Evolutionary conservation across 2,797 vertebrate species (phyloP).

Genomic region (Erpetoichthys calabaricus): DNA sequence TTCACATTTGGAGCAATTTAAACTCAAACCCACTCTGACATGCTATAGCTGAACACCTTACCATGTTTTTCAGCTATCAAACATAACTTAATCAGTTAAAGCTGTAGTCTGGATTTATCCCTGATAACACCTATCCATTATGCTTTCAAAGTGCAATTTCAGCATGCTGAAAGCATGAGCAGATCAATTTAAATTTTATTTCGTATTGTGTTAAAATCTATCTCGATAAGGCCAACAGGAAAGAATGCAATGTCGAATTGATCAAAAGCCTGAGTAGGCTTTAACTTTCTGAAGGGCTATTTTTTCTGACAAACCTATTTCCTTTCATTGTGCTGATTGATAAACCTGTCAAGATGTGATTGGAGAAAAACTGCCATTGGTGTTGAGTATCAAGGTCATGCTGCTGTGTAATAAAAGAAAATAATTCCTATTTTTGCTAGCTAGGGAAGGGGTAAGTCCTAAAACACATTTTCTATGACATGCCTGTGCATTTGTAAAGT

Average conservation of each 20-base stretch:
- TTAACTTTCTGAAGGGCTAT: background rate
- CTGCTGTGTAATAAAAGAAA: background rate
- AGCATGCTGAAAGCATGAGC: background rate
- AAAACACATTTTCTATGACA: background rate
- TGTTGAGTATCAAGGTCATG: background rate
- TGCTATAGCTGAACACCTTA: background rate
- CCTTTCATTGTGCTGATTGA: slow-evolving; percentile 1
- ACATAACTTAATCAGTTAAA: background rate
- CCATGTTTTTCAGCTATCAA: background rate
- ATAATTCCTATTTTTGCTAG: background rate
- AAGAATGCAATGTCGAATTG: background rate
- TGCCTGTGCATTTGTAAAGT: too few species aligned
- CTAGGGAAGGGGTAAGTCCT: background rate
- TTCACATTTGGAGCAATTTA: background rate
- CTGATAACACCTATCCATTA: background rate
- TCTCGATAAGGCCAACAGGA: background rate
- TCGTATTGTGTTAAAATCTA: background rate
- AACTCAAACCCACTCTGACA: background rate
- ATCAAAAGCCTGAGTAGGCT: background rate
- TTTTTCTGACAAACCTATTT: slow-evolving; percentile 1
- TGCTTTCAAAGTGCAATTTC: slow-evolving; percentile 1
- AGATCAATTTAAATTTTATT: slow-evolving; percentile 1
- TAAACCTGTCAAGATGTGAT: background rate
- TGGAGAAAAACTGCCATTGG: background rate
- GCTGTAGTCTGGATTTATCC: background rate